Conservation (phyloP, 2,797 vertebrate species). For the Smutsia gigantea region DNA sequence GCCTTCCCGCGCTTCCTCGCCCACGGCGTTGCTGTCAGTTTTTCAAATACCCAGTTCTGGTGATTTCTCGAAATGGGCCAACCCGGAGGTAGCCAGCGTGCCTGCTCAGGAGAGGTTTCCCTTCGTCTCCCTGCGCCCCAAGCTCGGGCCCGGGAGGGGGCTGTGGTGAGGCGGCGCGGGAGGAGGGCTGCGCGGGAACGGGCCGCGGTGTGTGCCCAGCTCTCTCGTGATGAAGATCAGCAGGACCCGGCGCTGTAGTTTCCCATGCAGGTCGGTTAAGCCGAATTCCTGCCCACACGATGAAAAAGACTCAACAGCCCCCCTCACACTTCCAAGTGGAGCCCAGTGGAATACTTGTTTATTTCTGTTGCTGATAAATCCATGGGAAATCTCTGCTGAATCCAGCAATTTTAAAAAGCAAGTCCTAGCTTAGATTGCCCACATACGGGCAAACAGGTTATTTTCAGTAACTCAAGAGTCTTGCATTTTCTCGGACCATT, state of each 20-base stretch:
- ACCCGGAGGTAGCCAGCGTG: background rate
- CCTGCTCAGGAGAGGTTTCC: background rate
- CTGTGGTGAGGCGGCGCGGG: background rate
- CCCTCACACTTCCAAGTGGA: constrained; percentile 39
- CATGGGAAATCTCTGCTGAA: constrained; percentile 65
- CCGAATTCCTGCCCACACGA: constrained; percentile 62
- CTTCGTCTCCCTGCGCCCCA: background rate
- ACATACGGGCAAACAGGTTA: constrained; percentile 57
- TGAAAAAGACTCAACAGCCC: constrained; percentile 52
- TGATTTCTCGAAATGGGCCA: constrained; percentile 24
- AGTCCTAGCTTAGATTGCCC: constrained; percentile 40
- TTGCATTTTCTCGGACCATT: background rate
- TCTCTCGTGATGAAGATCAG: constrained; percentile 68
- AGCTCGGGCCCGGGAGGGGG: background rate
- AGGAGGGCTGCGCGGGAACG: background rate
- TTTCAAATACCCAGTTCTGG: background rate
- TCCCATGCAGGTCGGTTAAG: background rate
- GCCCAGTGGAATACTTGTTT: constrained; percentile 47
- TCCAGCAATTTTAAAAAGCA: constrained; percentile 65
- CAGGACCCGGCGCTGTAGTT: constrained; percentile 33
- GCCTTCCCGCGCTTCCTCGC: too few species aligned
- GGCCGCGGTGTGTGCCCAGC: constrained; percentile 63
- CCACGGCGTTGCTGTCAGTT: constrained; percentile 22
- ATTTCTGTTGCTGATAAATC: constrained; percentile 68
- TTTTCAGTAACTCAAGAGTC: constrained; percentile 50